Conservation (phyloP, 2,113 vertebrate species). For the Chloropsis cyanopogon region DNA sequence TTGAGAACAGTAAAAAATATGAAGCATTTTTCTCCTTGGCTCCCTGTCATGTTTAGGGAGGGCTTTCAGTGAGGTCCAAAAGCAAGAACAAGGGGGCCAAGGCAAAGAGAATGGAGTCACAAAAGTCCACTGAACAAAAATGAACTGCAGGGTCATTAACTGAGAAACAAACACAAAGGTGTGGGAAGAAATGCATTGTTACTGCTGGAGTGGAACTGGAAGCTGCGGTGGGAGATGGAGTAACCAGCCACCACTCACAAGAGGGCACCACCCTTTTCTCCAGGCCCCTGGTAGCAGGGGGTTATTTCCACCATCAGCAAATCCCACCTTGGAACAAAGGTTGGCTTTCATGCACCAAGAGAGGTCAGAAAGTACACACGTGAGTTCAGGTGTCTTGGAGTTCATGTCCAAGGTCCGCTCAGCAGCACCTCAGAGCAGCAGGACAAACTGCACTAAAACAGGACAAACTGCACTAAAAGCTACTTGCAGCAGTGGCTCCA, state of each 20-base stretch:
- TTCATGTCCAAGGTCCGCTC: background rate
- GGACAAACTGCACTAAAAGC: background rate
- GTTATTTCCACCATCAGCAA: background rate
- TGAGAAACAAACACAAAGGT: background rate
- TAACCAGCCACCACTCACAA: background rate
- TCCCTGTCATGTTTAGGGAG: background rate
- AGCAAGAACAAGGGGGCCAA: background rate
- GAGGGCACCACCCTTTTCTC: background rate
- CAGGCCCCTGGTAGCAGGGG: background rate
- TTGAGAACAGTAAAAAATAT: background rate
- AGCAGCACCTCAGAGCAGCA: background rate
- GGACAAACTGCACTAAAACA: background rate
- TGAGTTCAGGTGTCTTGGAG: background rate
- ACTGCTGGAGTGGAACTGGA: background rate
- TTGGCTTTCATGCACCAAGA: rapidly evolving
- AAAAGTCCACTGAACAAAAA: background rate
- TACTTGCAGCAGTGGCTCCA: background rate
- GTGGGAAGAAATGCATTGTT: background rate
- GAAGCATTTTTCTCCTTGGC: background rate
- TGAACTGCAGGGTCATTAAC: background rate
- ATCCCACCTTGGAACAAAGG: background rate
- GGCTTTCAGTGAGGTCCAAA: background rate
- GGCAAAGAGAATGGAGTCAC: background rate
- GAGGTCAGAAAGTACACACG: rapidly evolving
- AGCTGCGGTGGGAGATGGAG: rapidly evolving